These are phyloP conservation scores for Eospalax fontanierii DNA, from an alignment of 2,797 vertebrate genomes.

Conservation along the genomic window DNA sequence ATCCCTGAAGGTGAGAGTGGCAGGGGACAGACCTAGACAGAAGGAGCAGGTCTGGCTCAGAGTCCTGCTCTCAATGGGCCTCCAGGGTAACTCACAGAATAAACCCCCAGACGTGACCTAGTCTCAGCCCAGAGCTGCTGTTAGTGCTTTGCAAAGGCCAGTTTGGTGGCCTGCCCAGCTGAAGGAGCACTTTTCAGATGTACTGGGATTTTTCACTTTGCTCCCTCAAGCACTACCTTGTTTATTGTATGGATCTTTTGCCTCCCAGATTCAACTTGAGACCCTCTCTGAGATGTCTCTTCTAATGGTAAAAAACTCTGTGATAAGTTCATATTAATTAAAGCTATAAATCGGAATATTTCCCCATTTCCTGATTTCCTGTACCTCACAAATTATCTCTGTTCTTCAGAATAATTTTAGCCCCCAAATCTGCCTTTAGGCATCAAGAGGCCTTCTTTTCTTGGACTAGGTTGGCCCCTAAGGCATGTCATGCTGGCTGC, in stretches of 20 bases:
- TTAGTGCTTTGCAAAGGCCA: background rate
- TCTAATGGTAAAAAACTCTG: constrained; percentile 82
- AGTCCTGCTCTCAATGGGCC: background rate
- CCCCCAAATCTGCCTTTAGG: background rate
- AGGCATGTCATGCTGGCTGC: background rate
- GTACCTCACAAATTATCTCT: background rate
- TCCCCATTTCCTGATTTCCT: constrained; percentile 61
- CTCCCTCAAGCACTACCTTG: constrained; percentile 50
- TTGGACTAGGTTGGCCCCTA: background rate
- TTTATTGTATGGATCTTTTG: constrained; percentile 80
- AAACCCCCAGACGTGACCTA: background rate
- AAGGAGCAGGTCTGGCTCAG: background rate
- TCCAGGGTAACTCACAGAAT: background rate
- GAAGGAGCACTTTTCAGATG: constrained; percentile 5
- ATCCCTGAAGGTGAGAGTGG: background rate
- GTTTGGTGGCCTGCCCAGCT: constrained; percentile 34
- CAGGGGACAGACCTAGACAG: background rate
- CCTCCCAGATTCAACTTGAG: constrained; percentile 73
- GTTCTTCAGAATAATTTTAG: constrained; percentile 52
- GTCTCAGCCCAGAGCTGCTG: background rate
- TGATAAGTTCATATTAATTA: constrained; percentile 88
- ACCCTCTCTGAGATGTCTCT: constrained; percentile 79
- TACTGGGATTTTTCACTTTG: constrained; percentile 41
- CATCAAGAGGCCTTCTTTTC: background rate
- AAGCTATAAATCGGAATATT: constrained; percentile 86